phyloP scores from a whole-genome alignment of 2,888 invertebrate species.

The Napeogenes inachia region DNA sequence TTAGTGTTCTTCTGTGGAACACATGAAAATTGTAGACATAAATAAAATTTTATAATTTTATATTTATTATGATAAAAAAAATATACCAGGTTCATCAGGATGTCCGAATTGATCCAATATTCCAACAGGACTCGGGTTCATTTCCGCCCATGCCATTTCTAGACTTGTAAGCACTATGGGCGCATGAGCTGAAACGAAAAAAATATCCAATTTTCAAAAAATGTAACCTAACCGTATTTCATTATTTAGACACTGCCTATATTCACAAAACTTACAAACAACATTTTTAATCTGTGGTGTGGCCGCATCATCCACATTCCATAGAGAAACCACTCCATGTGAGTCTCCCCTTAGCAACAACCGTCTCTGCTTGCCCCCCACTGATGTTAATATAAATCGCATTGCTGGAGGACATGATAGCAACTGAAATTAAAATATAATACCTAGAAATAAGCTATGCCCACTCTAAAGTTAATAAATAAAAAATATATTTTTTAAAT shows the following conservation, averaged over 20 bases:
- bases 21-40: too few species aligned
- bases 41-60: too few species aligned
- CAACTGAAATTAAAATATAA: constrained; percentile 70
- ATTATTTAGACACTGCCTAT: neutral
- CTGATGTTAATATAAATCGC: constrained; percentile 83
- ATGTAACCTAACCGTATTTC: neutral
- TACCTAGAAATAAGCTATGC: neutral
- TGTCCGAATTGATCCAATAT: constrained; percentile 92
- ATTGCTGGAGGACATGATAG: constrained; percentile 95
- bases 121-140: constrained; percentile 93
- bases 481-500: too few species aligned
- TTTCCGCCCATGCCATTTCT: constrained; percentile 90
- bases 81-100: constrained; percentile 79
- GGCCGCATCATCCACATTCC: constrained; percentile 92
- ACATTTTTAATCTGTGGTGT: constrained; percentile 67
- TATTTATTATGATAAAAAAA: too few species aligned
- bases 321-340: constrained; percentile 91
- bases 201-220: neutral
- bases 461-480: neutral
- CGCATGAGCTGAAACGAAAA: constrained; percentile 74
- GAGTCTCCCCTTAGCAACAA: constrained; percentile 92
- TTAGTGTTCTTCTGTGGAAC: too few species aligned
- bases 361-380: constrained; percentile 80
- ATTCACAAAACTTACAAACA: constrained; percentile 68
- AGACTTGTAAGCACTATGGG: constrained; percentile 90